A percentile compares a stretch with the other conserved stretches of the same genome.
Conservation (phyloP, 2,888 invertebrate genomes). For the Cryptocephalus primarius region DNA sequence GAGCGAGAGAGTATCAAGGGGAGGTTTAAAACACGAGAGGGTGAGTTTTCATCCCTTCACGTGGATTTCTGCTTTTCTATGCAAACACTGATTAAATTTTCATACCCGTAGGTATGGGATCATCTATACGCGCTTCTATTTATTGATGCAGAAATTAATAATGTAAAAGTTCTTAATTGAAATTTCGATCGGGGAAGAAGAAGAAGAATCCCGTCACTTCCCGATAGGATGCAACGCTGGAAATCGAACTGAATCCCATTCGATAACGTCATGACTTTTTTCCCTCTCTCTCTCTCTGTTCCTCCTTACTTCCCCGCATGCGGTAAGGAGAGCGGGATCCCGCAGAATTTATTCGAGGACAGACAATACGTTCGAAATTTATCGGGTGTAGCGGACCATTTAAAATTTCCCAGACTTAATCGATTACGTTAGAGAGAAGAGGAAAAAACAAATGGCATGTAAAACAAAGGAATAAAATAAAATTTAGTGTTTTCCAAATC, state of each 20-base stretch:
- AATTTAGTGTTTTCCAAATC: constrained; percentile 30
- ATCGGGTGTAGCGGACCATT: neutral
- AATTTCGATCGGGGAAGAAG: constrained; percentile 12
- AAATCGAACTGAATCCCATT: too few species aligned
- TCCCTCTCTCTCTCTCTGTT: too few species aligned
- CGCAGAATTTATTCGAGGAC: too few species aligned
- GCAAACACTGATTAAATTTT: constrained; percentile 31
- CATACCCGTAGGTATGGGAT: constrained; percentile 28
- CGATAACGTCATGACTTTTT: too few species aligned
- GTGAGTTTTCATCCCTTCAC: constrained; percentile 23
- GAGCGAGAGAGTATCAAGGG: constrained; percentile 8
- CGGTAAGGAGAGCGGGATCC: too few species aligned
- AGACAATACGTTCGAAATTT: too few species aligned
- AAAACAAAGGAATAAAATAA: constrained; percentile 29
- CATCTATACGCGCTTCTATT: constrained; percentile 23
- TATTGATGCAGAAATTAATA: constrained; percentile 24
- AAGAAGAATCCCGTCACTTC: neutral
- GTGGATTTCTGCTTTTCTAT: constrained; percentile 27
- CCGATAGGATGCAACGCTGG: too few species aligned
- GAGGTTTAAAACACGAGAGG: constrained; percentile 14
- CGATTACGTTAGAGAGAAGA: constrained; percentile 12
- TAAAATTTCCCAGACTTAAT: constrained; percentile 6
- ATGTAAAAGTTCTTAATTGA: constrained; percentile 23
- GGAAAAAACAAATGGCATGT: constrained; percentile 27
- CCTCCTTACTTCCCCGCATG: too few species aligned